These are phyloP conservation scores for Neocrepidodera transversa DNA, from an alignment of 2,888 invertebrate species.

Conservation along the genomic window DNA sequence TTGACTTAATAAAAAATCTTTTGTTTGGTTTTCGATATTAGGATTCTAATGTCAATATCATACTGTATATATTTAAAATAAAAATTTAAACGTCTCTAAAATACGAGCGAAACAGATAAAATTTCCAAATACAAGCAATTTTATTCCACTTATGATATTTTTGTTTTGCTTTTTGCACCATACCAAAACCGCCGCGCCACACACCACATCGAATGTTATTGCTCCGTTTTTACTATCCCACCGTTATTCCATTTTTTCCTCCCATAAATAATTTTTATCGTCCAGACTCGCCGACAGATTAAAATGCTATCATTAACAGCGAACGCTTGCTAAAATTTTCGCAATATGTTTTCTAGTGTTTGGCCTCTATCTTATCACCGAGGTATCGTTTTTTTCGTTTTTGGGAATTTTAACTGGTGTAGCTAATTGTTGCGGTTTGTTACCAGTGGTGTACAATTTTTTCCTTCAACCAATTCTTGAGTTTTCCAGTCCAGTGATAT, in stretches of 20 bases:
- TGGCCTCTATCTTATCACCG: constrained; percentile 13
- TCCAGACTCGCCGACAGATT: constrained; percentile 41
- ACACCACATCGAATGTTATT: constrained; percentile 10
- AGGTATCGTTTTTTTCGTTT: neutral
- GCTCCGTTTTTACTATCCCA: constrained; percentile 11
- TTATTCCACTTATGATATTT: constrained; percentile 3
- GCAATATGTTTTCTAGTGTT: constrained; percentile 38
- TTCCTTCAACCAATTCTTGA: no score
- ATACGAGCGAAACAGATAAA: no score
- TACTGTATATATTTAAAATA: no score
- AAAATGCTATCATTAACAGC: constrained; percentile 42
- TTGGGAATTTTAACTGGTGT: neutral
- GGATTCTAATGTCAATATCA: no score
- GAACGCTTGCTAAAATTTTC: constrained; percentile 24
- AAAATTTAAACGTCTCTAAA: neutral
- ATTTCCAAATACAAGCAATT: constrained; percentile 6
- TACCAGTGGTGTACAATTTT: neutral
- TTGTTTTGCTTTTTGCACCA: neutral
- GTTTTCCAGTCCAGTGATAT: no score
- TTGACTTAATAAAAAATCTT: no score
- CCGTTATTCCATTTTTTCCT: constrained; percentile 4
- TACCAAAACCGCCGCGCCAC: neutral
- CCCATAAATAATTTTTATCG: constrained; percentile 42
- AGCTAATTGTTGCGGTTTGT: neutral
- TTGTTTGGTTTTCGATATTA: no score